Evolutionary conservation across 2,797 vertebrate genomes (phyloP).

Genomic region (Eulemur rubriventer): DNA sequence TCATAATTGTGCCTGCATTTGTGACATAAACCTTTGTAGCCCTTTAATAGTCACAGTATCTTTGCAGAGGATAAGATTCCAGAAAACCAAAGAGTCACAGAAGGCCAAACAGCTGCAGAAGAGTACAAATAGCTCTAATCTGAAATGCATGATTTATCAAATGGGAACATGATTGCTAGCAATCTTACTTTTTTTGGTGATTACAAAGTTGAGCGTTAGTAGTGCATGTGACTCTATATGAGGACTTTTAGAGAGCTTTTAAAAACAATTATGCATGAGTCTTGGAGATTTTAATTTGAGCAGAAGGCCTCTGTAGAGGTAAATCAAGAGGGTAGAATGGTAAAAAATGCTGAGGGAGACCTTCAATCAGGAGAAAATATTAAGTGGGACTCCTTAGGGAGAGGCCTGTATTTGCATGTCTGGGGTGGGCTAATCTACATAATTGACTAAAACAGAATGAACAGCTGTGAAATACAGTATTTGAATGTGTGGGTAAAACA

Average conservation of each 20-base stretch:
- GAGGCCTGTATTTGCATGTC: conserved; percentile 45
- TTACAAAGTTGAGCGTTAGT: conserved; percentile 71
- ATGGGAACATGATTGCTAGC: conserved; percentile 73
- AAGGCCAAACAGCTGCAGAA: conserved; percentile 77
- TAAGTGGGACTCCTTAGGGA: conserved; percentile 45
- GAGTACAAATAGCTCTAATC: conserved; percentile 75
- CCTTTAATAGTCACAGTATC: conserved; percentile 39
- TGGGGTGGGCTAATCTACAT: conserved; percentile 66
- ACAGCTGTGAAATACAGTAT: conserved; percentile 61
- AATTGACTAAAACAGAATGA: conserved; percentile 60
- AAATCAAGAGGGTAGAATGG: conserved; percentile 25
- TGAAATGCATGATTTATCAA: conserved; percentile 69
- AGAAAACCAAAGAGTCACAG: conserved; percentile 72
- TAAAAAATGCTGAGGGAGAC: conserved; percentile 5
- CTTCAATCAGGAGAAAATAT: conserved; percentile 40
- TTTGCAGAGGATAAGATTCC: conserved; percentile 56
- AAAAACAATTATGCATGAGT: conserved; percentile 48
- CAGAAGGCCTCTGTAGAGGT: conserved; percentile 21
- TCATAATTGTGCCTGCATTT: background rate
- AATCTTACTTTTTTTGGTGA: conserved; percentile 76
- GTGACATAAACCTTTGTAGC: conserved; percentile 32
- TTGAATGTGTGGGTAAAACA: conserved; percentile 70
- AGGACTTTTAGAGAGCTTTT: conserved; percentile 66
- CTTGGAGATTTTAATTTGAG: conserved; percentile 58
- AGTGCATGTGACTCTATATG: conserved; percentile 63